Evolutionary conservation across 2,797 vertebrate genomes (phyloP).

Genomic region (Leucoraja ocellata): DNA sequence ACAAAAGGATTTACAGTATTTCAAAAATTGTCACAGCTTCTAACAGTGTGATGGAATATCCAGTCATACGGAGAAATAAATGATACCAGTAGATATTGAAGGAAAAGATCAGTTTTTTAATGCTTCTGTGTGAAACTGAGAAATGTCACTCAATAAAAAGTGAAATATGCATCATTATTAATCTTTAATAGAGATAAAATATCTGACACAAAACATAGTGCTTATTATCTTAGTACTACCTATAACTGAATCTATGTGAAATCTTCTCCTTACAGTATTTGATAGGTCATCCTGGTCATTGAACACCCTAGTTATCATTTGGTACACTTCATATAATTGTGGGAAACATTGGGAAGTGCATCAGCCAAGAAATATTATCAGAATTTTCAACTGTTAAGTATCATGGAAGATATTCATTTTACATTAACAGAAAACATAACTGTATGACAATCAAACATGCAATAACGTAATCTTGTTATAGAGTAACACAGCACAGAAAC

Average conservation of each 20-base stretch:
- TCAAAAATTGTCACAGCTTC: slow-evolving; percentile 24
- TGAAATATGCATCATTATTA: slow-evolving; percentile 30
- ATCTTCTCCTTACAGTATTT: neutral
- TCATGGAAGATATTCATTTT: neutral
- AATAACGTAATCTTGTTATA: no score
- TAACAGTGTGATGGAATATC: neutral
- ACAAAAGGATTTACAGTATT: neutral
- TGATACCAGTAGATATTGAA: slow-evolving; percentile 23
- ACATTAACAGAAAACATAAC: neutral
- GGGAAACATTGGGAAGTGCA: neutral
- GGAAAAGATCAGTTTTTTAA: neutral
- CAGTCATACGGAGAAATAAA: slow-evolving; percentile 3
- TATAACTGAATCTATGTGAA: neutral
- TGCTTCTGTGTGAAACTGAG: slow-evolving; percentile 20
- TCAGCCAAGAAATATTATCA: neutral
- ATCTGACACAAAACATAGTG: slow-evolving; percentile 8
- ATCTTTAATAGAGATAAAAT: slow-evolving; percentile 23
- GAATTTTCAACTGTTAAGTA: neutral
- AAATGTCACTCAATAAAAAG: slow-evolving; percentile 23
- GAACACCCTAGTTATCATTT: neutral
- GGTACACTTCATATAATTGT: no score
- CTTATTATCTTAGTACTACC: slow-evolving; percentile 1
- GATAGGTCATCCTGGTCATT: neutral
- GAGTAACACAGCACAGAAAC: no score
- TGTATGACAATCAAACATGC: neutral